A percentile compares a stretch with the other conserved stretches of the same genome.
phyloP scores from a whole-genome alignment of 2,797 vertebrate species.

The Tadarida brasiliensis region DNA sequence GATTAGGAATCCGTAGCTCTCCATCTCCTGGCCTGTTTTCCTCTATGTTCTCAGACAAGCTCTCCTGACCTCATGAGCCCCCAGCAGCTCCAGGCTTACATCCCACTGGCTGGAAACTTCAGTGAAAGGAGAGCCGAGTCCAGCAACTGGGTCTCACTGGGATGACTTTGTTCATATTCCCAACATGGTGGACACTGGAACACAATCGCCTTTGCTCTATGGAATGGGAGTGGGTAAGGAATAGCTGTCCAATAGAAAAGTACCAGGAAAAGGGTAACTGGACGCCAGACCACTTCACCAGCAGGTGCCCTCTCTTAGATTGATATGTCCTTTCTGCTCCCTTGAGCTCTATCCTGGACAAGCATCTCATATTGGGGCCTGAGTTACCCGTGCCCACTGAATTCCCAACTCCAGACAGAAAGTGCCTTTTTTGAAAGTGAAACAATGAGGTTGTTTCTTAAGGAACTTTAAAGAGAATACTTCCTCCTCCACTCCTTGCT shows the following conservation, averaged over 20 bases:
- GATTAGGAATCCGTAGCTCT: neutral
- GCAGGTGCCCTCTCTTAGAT: neutral
- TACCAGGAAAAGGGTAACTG: neutral
- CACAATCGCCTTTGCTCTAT: neutral
- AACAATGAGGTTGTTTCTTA: constrained; percentile 73
- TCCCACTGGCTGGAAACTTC: neutral
- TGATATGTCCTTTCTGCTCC: neutral
- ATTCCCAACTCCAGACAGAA: constrained; percentile 69
- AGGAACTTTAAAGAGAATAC: constrained; percentile 56
- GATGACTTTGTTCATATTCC: neutral
- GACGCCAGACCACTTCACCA: neutral
- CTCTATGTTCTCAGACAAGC: neutral
- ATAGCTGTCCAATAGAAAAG: neutral
- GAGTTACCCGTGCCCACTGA: constrained; percentile 57
- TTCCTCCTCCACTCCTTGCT: constrained; percentile 49
- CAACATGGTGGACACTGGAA: neutral
- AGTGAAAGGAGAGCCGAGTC: neutral
- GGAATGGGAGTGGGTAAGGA: neutral
- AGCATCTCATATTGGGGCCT: neutral
- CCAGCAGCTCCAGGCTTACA: neutral
- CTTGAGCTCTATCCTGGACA: neutral
- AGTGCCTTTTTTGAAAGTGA: constrained; percentile 60
- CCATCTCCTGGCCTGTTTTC: neutral
- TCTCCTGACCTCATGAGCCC: neutral
- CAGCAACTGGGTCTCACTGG: neutral